phyloP scores from a whole-genome alignment of 1,140 invertebrate species.

The Parapsyche elsis region DNA sequence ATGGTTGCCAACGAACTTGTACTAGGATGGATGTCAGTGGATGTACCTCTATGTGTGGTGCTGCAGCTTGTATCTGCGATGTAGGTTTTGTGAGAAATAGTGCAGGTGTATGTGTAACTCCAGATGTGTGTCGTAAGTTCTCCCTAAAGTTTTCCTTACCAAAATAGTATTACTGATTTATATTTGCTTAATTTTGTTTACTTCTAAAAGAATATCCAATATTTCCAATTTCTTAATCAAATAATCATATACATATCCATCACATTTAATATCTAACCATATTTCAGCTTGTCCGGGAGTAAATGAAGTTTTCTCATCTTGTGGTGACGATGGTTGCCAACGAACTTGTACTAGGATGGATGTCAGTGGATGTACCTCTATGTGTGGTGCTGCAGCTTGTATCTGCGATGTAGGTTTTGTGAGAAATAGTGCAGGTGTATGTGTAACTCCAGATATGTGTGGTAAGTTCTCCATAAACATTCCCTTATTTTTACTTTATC shows the following conservation, averaged over 20 bases:
- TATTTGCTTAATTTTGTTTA: too few species aligned
- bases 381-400: conserved; percentile 54
- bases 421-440: conserved; percentile 54
- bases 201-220: neutral
- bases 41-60: neutral
- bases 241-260: neutral
- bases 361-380: neutral
- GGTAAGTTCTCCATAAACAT: too few species aligned
- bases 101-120: neutral
- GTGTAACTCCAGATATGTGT: conserved; percentile 51
- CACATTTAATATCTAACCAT: neutral
- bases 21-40: neutral
- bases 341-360: neutral
- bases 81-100: neutral
- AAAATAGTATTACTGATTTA: too few species aligned
- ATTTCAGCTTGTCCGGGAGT: neutral
- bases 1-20: neutral
- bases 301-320: neutral
- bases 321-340: neutral
- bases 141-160: too few species aligned
- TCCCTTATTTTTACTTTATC: too few species aligned
- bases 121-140: neutral
- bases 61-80: neutral
- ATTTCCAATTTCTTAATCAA: too few species aligned
- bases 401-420: conserved; percentile 57